Percentiles rank a stretch among this genome's conserved stretches.
Evolutionary conservation across 2,888 invertebrate species (phyloP).

Genomic region (Caenorhabditis uteleia): DNA sequence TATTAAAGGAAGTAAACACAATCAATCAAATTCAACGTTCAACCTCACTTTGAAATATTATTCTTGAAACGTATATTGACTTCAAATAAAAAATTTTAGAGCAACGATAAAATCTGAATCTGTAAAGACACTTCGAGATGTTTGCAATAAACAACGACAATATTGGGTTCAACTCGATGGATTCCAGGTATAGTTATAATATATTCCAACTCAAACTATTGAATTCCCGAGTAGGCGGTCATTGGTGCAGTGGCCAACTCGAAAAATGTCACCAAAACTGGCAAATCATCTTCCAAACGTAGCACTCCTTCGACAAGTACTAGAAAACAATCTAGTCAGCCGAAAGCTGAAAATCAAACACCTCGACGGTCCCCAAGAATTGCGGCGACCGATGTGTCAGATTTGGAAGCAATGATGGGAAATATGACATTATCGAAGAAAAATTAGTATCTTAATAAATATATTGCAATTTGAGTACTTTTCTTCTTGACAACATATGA

Average conservation of each 20-base stretch:
- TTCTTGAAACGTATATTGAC: not conserved
- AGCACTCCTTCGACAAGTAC: not conserved
- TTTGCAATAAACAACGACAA: slow-evolving; percentile 14
- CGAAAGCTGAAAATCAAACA: slow-evolving; percentile 3
- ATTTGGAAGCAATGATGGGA: not conserved
- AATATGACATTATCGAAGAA: slow-evolving; percentile 11
- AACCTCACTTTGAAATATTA: not conserved
- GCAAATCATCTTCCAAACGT: slow-evolving; percentile 4
- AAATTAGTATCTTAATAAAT: not conserved
- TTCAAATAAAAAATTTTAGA: slow-evolving; percentile 2
- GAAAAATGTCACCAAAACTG: slow-evolving; percentile 10
- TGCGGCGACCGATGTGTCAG: not conserved
- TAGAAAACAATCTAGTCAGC: too few species aligned
- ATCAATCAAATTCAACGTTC: too few species aligned
- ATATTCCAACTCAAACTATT: not conserved
- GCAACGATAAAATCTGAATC: slow-evolving; percentile 1
- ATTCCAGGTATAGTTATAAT: slow-evolving; percentile 34
- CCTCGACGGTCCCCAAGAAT: not conserved
- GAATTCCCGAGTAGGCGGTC: slow-evolving; percentile 6
- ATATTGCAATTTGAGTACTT: too few species aligned
- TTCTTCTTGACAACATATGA: too few species aligned
- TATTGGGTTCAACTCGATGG: slow-evolving; percentile 35
- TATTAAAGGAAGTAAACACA: not conserved
- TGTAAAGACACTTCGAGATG: slow-evolving; percentile 25
- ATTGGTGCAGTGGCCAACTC: slow-evolving; percentile 21